Percentiles rank a stretch among this genome's conserved stretches.
These are phyloP conservation scores for Acleris literana DNA, from an alignment of 2,888 invertebrate genomes.

Conservation along the genomic window DNA sequence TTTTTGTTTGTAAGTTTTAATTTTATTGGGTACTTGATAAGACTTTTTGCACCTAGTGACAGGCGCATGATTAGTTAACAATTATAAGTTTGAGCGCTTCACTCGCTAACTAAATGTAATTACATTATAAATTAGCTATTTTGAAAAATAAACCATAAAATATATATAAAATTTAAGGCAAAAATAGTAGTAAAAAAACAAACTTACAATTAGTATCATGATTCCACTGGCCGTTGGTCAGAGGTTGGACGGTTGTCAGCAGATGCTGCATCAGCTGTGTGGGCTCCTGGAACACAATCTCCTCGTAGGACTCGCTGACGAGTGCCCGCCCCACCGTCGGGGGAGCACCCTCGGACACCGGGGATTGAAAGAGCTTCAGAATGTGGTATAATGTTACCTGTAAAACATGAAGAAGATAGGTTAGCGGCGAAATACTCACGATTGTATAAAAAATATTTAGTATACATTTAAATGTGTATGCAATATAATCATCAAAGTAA, in stretches of 20 bases:
- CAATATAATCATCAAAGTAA: too few relatives aligned
- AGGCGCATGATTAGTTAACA: too few relatives aligned
- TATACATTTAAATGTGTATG: too few relatives aligned
- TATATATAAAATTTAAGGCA: not conserved
- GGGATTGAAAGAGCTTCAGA: constrained; percentile 95
- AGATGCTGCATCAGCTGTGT: constrained; percentile 95
- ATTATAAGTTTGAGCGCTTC: too few relatives aligned
- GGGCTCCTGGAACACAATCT: constrained; percentile 96
- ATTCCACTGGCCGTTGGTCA: constrained; percentile 88
- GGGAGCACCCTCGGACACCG: constrained; percentile 76
- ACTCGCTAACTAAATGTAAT: too few relatives aligned
- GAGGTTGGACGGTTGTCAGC: constrained; percentile 89
- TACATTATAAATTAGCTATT: too few relatives aligned
- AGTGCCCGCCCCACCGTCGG: constrained; percentile 84
- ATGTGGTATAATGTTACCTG: constrained; percentile 97
- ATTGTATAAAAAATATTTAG: too few relatives aligned
- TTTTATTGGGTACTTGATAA: too few relatives aligned
- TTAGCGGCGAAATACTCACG: too few relatives aligned
- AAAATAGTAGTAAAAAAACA: not conserved
- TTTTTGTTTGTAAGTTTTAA: too few relatives aligned
- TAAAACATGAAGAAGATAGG: constrained; percentile 48
- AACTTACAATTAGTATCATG: constrained; percentile 96
- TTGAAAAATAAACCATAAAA: too few relatives aligned
- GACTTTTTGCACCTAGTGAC: too few relatives aligned
- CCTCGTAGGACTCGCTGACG: constrained; percentile 97